Percentiles rank a stretch among this genome's conserved stretches.
phyloP scores from a whole-genome alignment of 37 sponge, comb jelly and placozoan species.

The Aplysina aerophoba region DNA sequence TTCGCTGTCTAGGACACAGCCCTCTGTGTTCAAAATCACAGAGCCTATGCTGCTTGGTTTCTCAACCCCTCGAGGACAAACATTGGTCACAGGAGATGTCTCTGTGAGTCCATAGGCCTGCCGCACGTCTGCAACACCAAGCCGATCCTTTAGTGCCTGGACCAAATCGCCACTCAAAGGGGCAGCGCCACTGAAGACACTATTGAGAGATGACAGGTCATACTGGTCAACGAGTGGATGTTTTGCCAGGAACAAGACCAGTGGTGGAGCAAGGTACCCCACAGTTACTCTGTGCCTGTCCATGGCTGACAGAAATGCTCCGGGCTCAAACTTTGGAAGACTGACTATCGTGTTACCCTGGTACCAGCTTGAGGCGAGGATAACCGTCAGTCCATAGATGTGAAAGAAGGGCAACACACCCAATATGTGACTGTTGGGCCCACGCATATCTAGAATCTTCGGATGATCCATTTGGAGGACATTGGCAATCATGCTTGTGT shows the following conservation, averaged over 20 bases:
- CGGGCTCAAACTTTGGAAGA: constrained; percentile 78
- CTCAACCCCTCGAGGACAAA: constrained; percentile 29
- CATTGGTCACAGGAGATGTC: constrained; percentile 74
- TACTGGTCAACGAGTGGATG: constrained; percentile 81
- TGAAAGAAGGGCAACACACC: constrained; percentile 84
- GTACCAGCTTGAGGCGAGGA: constrained; percentile 46
- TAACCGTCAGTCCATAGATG: constrained; percentile 76
- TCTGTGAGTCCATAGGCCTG: constrained; percentile 90
- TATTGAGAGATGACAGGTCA: constrained; percentile 61
- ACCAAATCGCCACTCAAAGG: constrained; percentile 81
- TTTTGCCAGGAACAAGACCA: constrained; percentile 85
- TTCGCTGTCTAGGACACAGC: constrained; percentile 63
- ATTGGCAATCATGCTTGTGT: constrained; percentile 72
- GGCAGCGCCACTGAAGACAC: constrained; percentile 80
- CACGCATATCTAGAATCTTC: constrained; percentile 15
- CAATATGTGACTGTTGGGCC: neutral
- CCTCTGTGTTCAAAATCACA: constrained; percentile 48
- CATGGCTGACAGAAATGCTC: constrained; percentile 64
- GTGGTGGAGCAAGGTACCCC: constrained; percentile 77
- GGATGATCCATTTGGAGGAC: constrained; percentile 54
- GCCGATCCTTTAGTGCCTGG: constrained; percentile 42
- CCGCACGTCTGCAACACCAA: constrained; percentile 38
- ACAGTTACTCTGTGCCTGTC: constrained; percentile 45
- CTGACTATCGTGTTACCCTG: constrained; percentile 59
- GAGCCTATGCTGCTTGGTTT: constrained; percentile 70